phyloP scores from a whole-genome alignment of 2,113 vertebrate genomes.

The Pteropus alecto region DNA sequence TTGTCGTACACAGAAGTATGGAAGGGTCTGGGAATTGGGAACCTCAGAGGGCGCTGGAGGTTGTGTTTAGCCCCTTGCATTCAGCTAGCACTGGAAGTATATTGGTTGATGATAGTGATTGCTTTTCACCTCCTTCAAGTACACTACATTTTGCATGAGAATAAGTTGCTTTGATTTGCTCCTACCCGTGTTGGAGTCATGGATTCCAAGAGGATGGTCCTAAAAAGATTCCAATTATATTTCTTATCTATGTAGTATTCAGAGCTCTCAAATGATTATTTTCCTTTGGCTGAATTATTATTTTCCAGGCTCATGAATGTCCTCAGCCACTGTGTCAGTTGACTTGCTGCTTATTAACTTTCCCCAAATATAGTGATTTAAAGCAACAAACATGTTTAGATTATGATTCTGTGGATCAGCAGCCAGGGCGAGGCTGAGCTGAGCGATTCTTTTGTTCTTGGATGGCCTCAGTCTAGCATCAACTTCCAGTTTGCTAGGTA shows the following conservation, averaged over 20 bases:
- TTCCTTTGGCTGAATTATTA: neutral
- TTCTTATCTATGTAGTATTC: conserved; percentile 4
- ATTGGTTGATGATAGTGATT: neutral
- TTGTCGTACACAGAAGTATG: neutral
- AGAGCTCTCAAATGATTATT: neutral
- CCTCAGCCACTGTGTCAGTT: neutral
- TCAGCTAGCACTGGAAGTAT: neutral
- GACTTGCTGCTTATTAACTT: neutral
- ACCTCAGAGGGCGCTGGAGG: accelerated
- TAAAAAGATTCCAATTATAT: conserved; percentile 6
- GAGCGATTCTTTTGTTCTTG: neutral
- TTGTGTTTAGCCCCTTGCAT: neutral
- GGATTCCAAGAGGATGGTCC: neutral
- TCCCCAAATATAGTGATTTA: neutral
- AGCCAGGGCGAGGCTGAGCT: neutral
- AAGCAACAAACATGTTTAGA: neutral
- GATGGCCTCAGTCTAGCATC: neutral
- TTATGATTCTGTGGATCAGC: neutral
- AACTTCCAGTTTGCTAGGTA: neutral
- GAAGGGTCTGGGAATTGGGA: neutral
- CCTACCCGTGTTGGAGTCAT: neutral
- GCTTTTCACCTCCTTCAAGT: neutral
- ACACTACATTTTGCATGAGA: neutral
- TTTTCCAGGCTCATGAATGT: neutral
- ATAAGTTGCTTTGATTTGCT: neutral